Evolutionary conservation across 2,888 invertebrate species (phyloP), one percentile per base, ranked within the genome.

Genomic region (Torymus auratus): DNA sequence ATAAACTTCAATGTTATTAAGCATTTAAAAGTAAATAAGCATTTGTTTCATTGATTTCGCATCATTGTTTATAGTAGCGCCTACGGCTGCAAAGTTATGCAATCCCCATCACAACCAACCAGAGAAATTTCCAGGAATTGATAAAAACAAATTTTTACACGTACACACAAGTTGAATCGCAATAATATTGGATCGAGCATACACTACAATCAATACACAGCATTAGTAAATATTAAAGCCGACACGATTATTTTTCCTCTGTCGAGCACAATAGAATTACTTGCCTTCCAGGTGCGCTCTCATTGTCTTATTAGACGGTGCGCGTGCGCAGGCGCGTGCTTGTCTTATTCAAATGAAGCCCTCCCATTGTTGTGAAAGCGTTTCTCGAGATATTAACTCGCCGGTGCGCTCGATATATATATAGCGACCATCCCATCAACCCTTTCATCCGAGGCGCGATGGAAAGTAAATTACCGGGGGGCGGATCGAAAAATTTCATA

Each of bases 261-360:
- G 0, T 50, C 23, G 58, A 64, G 41, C 7, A 77, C 77, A 77
- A 77, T 77, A 50, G 70, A 77, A 77, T 77, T 77, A 70, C 64
- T 77, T 70, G 60, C 70, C 23, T 28, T 74, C 64, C 64, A 77
- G 64, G 56, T 77, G 64, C 70, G 15, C 56, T 69, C 62, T 69
- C 64, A 77, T 77, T 70, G 70, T 77, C 20, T 77, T 77, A 77
- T 77, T 77, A 77, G 50, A 64, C 41, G n/a, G 41, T 50, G 60
- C 60, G 14, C n/a, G 28, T 28, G 28, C 28, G 28, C 28, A 4
- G n/a, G 20, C 20, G 20, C 20, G 23, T 52, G 52, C 56, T 71
- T 71, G 65, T 71, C 64, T 78, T 78, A 71, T 78, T 70, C 78
- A 71, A 78, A 78, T 71, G 69, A 78, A 78, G 64, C 65, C 7